Base-by-base conservation (phyloP, 2,888 invertebrate genomes). In the Rugalucina vietnamica region DNA sequence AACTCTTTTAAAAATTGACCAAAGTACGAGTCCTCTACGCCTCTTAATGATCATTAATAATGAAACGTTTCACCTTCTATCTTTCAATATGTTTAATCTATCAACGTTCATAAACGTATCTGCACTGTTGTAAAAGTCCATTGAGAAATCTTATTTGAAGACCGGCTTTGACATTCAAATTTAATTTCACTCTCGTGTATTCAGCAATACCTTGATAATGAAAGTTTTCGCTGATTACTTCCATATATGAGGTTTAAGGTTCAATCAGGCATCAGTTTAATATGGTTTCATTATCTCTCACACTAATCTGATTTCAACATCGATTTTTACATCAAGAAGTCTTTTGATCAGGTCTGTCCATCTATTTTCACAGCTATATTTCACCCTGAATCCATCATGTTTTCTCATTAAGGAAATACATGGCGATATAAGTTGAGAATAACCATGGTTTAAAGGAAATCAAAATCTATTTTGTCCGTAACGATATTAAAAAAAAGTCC, bases 191-290 rank as follows among this genome's bases (percentile, higher is more conserved):
- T 21, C 34, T 10, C 1, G 34, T 34, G 65, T 34, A 65, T 65
- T 65, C 65, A 65, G 12, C 1, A 18, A 32, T 34, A 27, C 1
- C 27, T 8, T 27, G 27, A 60, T 27, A 34, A 34, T 65, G 65
- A 65, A 65, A 65, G 65, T 65, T 65, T n/a, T 65, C 65, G 34
- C 65, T 65, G 65, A 65, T 65, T 65, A 34, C 65, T 34, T 65
- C 34, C 29, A 32, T 65, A 65, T 18, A 29, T 10, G 18, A 65
- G 12, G 32, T 65, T 34, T 65, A 18, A 10, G 21, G 21, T 34
- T 21, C 32, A 65, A 8, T 65, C 24, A 65, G 29, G 65, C 65
- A 65, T 32, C 65, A 34, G 21, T 54, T 54, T 54, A 8, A 54
- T 54, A 54, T 54, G 21, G 3, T 54, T n/a, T 54, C 54, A 54